Conservation (phyloP, 2,888 invertebrate genomes). For the Herminia tarsipennalis region DNA sequence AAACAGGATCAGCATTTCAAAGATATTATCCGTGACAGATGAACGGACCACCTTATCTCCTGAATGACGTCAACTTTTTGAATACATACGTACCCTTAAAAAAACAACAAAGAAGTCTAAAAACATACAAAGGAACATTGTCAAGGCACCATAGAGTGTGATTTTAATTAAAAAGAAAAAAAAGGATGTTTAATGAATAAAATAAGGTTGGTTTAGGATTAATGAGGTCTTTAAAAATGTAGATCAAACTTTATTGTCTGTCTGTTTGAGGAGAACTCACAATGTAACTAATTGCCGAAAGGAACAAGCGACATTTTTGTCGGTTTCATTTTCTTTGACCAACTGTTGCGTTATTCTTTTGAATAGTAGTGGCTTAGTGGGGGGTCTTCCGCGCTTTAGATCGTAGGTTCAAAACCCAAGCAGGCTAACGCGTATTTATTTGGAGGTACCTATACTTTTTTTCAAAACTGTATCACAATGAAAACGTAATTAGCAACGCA, state of each 20-base stretch:
- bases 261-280: constrained; percentile 15
- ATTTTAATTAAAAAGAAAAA: constrained; percentile 51
- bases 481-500: too few species aligned
- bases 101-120: constrained; percentile 38
- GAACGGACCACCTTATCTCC: constrained; percentile 25
- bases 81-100: constrained; percentile 26
- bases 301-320: neutral
- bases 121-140: constrained; percentile 57
- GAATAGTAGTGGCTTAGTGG: too few species aligned
- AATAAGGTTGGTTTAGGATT: constrained; percentile 57
- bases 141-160: constrained; percentile 46
- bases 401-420: too few species aligned
- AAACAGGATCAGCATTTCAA: constrained; percentile 11
- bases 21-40: constrained; percentile 25
- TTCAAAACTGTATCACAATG: too few species aligned
- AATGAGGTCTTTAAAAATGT: constrained; percentile 47
- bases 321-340: too few species aligned
- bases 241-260: constrained; percentile 29
- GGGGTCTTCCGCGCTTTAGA: too few species aligned
- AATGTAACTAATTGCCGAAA: constrained; percentile 25
- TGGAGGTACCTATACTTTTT: too few species aligned
- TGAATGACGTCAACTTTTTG: constrained; percentile 17
- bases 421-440: too few species aligned
- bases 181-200: constrained; percentile 49
- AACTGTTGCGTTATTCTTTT: too few species aligned